Conservation (phyloP, 2,113 vertebrate genomes). For the Cisticola juncidis region DNA sequence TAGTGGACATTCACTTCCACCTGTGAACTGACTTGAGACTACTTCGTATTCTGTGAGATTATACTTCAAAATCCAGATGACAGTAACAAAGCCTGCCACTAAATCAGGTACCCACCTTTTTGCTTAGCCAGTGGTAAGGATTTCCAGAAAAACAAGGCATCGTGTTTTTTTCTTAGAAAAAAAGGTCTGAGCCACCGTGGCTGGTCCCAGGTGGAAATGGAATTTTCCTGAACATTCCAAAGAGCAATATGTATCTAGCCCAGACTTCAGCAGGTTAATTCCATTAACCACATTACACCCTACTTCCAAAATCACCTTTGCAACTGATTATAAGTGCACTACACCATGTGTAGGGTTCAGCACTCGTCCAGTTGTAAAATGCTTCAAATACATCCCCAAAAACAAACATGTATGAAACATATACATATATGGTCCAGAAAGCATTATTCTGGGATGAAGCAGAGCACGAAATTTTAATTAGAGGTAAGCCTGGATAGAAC, state of each 20-base stretch:
- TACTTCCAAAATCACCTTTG: background rate
- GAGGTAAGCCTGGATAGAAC: background rate
- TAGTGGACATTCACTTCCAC: background rate
- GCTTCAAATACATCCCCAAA: background rate
- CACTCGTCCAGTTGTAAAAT: background rate
- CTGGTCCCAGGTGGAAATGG: background rate
- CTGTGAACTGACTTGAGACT: background rate
- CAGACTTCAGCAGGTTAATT: background rate
- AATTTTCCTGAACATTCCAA: background rate
- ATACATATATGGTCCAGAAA: background rate
- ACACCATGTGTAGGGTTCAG: background rate
- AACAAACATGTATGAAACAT: background rate
- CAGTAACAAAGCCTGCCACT: background rate
- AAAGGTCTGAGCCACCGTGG: accelerated
- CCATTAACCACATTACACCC: background rate
- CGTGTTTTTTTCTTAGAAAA: too few relatives aligned
- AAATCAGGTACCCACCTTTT: background rate
- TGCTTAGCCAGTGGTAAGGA: background rate
- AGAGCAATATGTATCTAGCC: background rate
- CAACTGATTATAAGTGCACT: background rate
- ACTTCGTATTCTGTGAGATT: background rate
- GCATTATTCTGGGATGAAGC: background rate
- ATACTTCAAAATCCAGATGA: background rate
- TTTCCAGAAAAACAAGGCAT: background rate
- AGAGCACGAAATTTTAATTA: background rate